Percentiles rank a stretch among this genome's conserved stretches.
Evolutionary conservation across 2,888 invertebrate genomes (phyloP).

Genomic region (Eupithecia vulgata): DNA sequence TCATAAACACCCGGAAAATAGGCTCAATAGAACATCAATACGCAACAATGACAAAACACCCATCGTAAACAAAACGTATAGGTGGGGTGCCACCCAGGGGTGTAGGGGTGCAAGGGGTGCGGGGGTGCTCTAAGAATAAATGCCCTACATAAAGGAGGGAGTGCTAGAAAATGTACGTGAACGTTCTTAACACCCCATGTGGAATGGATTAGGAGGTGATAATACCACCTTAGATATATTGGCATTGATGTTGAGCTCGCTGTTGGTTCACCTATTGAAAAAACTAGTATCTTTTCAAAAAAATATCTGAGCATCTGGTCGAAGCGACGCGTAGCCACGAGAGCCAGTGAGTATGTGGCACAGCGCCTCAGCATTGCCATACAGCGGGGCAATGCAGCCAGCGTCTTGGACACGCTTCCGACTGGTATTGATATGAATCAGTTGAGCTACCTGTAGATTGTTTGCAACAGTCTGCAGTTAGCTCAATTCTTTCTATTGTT

Average conservation of each 20-base stretch:
- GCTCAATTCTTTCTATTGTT: no score
- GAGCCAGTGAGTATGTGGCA: no score
- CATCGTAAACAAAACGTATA: slow-evolving; percentile 64
- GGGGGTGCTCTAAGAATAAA: slow-evolving; percentile 76
- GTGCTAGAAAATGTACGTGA: slow-evolving; percentile 83
- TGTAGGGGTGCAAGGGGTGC: slow-evolving; percentile 47
- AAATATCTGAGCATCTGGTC: no score
- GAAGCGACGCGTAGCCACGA: no score
- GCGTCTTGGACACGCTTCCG: no score
- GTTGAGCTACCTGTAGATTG: no score
- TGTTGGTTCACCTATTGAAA: background rate
- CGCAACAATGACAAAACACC: slow-evolving; percentile 61
- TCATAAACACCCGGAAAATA: slow-evolving; percentile 42
- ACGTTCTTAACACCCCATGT: slow-evolving; percentile 77
- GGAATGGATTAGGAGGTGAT: slow-evolving; percentile 57
- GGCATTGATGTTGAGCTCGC: background rate
- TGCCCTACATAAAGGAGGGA: slow-evolving; percentile 81
- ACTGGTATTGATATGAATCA: no score
- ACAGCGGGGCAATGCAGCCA: no score
- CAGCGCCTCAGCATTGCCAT: no score
- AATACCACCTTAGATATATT: slow-evolving; percentile 28
- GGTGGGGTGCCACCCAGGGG: slow-evolving; percentile 60
- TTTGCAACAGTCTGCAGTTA: no score
- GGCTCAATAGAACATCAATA: slow-evolving; percentile 63
- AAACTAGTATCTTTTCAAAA: no score